Conservation (phyloP, 2,888 invertebrate genomes). For the Aethes cnicana region DNA sequence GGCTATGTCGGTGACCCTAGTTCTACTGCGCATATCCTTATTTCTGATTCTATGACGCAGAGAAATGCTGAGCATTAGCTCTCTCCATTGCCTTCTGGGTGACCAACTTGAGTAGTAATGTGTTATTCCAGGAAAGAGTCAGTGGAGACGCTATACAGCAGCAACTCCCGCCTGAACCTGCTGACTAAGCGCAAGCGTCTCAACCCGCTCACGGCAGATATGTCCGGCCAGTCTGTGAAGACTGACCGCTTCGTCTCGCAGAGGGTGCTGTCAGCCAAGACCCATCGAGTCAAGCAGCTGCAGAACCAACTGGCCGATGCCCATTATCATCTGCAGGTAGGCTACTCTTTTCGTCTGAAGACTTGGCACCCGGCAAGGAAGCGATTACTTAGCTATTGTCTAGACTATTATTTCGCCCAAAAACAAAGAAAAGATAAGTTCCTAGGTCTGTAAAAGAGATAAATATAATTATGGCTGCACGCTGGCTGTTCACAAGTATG, state of each 20-base stretch:
- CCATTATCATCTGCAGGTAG: constrained; percentile 88
- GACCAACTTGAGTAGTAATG: neutral
- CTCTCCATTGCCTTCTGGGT: neutral
- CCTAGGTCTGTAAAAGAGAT: too few species aligned
- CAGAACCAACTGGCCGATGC: constrained; percentile 91
- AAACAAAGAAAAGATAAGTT: too few species aligned
- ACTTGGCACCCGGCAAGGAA: too few species aligned
- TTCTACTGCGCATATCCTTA: too few species aligned
- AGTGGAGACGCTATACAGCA: constrained; percentile 73
- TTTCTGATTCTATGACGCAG: too few species aligned
- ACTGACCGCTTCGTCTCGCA: constrained; percentile 73
- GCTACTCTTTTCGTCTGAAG: too few species aligned
- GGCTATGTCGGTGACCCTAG: too few species aligned
- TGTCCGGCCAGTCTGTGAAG: constrained; percentile 54
- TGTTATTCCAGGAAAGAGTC: constrained; percentile 66
- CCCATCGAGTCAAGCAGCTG: constrained; percentile 87
- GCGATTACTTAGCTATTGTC: too few species aligned
- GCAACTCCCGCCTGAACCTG: constrained; percentile 67
- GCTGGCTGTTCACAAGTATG: too few species aligned
- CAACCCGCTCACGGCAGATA: constrained; percentile 54
- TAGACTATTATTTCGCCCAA: too few species aligned
- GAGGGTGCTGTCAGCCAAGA: constrained; percentile 89
- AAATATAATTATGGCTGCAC: too few species aligned
- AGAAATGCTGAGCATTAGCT: too few species aligned
- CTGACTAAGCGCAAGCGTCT: constrained; percentile 66